Evolutionary conservation across 2,113 vertebrate genomes (phyloP), one percentile per base, ranked within the genome.

Genomic region (Hyaena hyaena): DNA sequence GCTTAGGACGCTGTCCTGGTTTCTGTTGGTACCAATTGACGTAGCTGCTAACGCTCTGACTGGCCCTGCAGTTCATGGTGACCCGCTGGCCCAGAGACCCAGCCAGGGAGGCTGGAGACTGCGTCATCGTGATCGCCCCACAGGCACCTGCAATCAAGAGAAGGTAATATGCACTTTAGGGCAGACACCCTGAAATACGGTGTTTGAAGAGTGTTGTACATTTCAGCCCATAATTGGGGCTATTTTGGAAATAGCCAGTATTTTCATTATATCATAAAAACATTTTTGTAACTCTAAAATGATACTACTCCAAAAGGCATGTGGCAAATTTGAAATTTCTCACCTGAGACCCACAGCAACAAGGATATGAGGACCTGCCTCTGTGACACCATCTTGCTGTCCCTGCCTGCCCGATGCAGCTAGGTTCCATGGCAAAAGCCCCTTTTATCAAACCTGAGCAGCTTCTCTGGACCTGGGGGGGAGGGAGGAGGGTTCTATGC

Each of bases 1-100:
- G 26, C n/a, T 48, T 95, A 15, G 97, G 98, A 88, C 83, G 0
- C 6, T 98, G 94, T 84, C 98, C 98, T 74, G 96, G 23, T 97
- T 98, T 98, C 35, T 98, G 97, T 0, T 97, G 97, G 84, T 97
- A 98, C 98, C 98, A 99, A 97, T 0, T 3, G 33, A 98, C 8
- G 0, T 33, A 9, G 11, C 2, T 55, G 28, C 23, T 7, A 43
- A 98, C 76, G 69, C 53, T 17, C 53, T 2, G 35, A 80, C 31
- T 98, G 31, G 94, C 74, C 63, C 63, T 98, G 95, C 98, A 98
- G 33, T 10, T 81, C 35, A 45, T 19, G 63, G 76, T 39, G 88
- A 55, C n/a, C 23, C 1, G 80, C 24, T 81, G 43, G 6, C 76
- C 76, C 28, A 5, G 5, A 68, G 76, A 39, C 24, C 2, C 33